phyloP scores from a whole-genome alignment of 2,797 vertebrate species.

The Pitangus sulphuratus region DNA sequence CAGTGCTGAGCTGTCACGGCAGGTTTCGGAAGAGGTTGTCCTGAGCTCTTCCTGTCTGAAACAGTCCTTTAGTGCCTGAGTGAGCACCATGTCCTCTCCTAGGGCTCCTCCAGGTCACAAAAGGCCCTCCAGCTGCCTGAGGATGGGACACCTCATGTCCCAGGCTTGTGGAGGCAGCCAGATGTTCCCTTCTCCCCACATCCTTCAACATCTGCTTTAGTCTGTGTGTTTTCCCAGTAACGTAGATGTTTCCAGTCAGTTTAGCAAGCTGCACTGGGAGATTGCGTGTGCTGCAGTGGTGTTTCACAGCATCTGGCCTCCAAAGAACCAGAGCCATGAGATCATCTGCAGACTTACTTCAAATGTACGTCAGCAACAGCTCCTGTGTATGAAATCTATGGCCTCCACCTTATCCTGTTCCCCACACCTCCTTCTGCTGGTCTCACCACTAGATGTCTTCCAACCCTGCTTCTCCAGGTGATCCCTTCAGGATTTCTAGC shows the following conservation, averaged over 20 bases:
- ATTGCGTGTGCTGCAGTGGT: neutral
- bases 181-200: neutral
- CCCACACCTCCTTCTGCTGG: neutral
- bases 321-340: neutral
- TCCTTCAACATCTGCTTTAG: neutral
- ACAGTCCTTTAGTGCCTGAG: neutral
- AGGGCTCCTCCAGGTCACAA: neutral
- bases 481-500: neutral
- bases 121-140: neutral
- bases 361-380: neutral
- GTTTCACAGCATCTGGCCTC: slow-evolving; percentile 12
- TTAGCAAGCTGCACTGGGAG: neutral
- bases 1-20: neutral
- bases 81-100: neutral
- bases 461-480: neutral
- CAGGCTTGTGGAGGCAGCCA: neutral
- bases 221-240: neutral
- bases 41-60: neutral
- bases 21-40: neutral
- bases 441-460: neutral
- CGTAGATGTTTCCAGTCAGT: neutral
- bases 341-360: neutral
- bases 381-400: neutral
- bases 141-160: neutral
- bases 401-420: neutral